Conservation (phyloP, 2,888 invertebrate species). For the Pilophorus perplexus region DNA sequence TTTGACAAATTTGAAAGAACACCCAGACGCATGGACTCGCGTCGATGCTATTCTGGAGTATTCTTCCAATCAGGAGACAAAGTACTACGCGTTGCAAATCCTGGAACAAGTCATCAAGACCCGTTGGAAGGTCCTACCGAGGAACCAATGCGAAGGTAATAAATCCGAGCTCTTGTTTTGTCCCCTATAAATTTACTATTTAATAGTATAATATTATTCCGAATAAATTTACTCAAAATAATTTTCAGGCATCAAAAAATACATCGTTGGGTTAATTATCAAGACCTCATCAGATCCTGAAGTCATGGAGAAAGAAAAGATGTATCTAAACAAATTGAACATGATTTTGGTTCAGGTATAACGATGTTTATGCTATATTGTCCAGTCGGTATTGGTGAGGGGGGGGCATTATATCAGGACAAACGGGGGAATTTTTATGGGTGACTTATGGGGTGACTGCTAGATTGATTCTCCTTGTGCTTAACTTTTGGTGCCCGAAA, state of each 20-base stretch:
- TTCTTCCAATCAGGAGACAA: constrained; percentile 94
- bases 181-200: too few species aligned
- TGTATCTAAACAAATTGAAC: constrained; percentile 96
- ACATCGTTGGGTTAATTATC: constrained; percentile 97
- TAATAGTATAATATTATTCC: too few species aligned
- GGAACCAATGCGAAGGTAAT: constrained; percentile 89
- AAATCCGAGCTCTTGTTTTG: background rate
- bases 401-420: too few species aligned
- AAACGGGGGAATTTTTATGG: too few species aligned
- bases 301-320: constrained; percentile 87
- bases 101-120: constrained; percentile 98
- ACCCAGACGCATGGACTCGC: constrained; percentile 98
- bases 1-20: constrained; percentile 90
- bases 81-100: constrained; percentile 99
- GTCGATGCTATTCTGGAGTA: constrained; percentile 98
- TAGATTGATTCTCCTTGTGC: constrained; percentile 46
- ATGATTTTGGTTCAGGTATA: constrained; percentile 97
- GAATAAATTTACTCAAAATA: too few species aligned
- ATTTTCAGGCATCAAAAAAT: constrained; percentile 89
- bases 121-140: constrained; percentile 96
- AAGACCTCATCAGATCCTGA: constrained; percentile 93
- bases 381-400: too few species aligned
- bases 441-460: too few species aligned
- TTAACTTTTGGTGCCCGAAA: too few species aligned
- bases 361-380: too few species aligned